Conservation (phyloP, 92 coral and sea anemone species). For the Metridium senile region DNA sequence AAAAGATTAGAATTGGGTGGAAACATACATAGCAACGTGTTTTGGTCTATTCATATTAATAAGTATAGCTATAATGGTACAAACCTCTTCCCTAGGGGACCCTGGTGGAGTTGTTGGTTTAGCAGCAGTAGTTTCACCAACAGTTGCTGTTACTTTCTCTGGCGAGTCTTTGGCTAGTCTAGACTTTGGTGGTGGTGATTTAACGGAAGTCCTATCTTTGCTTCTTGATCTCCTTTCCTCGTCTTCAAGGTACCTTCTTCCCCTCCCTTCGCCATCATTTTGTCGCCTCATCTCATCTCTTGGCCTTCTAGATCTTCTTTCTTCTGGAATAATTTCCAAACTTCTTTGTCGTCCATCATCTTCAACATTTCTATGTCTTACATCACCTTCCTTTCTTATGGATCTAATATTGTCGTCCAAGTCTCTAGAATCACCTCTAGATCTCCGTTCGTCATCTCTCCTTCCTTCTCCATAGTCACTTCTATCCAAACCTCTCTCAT, state of each 20-base stretch:
- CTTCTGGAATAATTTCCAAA: constrained; percentile 16
- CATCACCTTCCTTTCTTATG: constrained; percentile 27
- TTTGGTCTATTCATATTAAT: no score
- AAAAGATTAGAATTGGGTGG: no score
- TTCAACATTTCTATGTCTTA: constrained; percentile 25
- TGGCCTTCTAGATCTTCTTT: constrained; percentile 26
- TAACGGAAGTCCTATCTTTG: constrained; percentile 49
- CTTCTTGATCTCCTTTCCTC: constrained; percentile 43
- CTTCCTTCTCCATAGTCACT: constrained; percentile 26
- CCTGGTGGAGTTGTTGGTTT: constrained; percentile 94
- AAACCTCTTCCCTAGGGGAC: constrained; percentile 87
- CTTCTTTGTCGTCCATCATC: constrained; percentile 20
- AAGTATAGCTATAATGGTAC: neutral
- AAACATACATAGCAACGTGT: no score
- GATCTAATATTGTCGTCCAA: constrained; percentile 9
- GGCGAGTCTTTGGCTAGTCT: constrained; percentile 58
- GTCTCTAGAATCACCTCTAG: constrained; percentile 9
- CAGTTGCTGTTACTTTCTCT: constrained; percentile 67
- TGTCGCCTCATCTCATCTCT: constrained; percentile 35
- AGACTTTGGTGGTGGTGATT: constrained; percentile 50
- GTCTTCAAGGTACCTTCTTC: constrained; percentile 12
- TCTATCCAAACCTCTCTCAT: constrained; percentile 33
- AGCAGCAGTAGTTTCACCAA: constrained; percentile 79
- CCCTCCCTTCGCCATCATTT: constrained; percentile 17
- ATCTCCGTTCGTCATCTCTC: constrained; percentile 31